A percentile compares a stretch with the other conserved stretches of the same genome.
These are phyloP conservation scores for Melitaea cinxia DNA, from an alignment of 1,140 invertebrate species.

Conservation along the genomic window DNA sequence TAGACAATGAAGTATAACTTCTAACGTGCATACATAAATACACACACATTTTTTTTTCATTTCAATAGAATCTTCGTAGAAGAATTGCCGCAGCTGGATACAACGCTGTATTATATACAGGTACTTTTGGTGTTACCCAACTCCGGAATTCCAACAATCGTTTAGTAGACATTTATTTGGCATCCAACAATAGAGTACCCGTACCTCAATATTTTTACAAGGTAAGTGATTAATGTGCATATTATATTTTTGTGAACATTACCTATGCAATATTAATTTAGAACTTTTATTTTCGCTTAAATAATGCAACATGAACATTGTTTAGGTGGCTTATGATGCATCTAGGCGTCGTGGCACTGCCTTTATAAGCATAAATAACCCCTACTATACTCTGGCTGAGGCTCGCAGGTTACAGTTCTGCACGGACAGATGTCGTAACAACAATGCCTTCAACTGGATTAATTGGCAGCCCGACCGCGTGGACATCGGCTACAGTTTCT, in stretches of 20 bases:
- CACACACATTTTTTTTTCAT: not conserved
- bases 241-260: constrained; percentile 35
- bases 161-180: constrained; percentile 60
- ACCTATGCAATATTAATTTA: not conserved
- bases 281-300: not conserved
- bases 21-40: too few species aligned
- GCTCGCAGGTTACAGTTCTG: constrained; percentile 81
- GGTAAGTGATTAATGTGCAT: constrained; percentile 46
- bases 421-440: constrained; percentile 79
- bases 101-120: constrained; percentile 67
- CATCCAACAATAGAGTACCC: constrained; percentile 60
- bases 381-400: constrained; percentile 75
- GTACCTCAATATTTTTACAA: constrained; percentile 76
- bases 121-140: constrained; percentile 68
- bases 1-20: too few species aligned
- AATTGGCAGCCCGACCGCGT: constrained; percentile 77
- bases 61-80: constrained; percentile 58
- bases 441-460: constrained; percentile 82
- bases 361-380: constrained; percentile 86
- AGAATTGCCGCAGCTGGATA: constrained; percentile 64
- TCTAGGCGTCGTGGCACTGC: constrained; percentile 79
- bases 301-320: not conserved
- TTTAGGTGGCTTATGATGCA: constrained; percentile 83
- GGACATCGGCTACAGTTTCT: constrained; percentile 84
- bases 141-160: constrained; percentile 54